Evolutionary conservation across 2,888 invertebrate genomes (phyloP).

Genomic region (Suillia variegata): DNA sequence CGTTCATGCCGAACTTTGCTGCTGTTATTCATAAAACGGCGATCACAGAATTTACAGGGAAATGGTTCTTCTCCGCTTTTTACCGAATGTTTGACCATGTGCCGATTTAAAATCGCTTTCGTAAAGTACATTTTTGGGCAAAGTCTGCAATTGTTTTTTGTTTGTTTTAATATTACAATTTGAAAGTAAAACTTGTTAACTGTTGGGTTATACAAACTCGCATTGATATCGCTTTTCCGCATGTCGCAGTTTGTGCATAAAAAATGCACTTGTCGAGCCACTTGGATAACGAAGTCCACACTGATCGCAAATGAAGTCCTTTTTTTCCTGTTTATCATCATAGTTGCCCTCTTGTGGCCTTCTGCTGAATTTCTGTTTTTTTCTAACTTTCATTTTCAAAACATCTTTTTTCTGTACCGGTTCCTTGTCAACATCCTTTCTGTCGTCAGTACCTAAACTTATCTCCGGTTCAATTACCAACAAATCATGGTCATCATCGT

Average conservation of each 20-base stretch:
- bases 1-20: slow-evolving; percentile 36
- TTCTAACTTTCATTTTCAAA: too few species aligned
- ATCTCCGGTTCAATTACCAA: too few species aligned
- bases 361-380: neutral
- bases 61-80: slow-evolving; percentile 37
- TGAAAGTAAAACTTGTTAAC: too few species aligned
- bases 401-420: too few species aligned
- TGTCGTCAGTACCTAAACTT: too few species aligned
- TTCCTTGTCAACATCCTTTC: too few species aligned
- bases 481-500: too few species aligned
- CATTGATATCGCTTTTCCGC: slow-evolving; percentile 40
- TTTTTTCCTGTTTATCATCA: neutral
- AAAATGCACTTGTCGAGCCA: slow-evolving; percentile 33
- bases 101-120: slow-evolving; percentile 33
- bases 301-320: slow-evolving; percentile 35
- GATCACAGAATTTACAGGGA: slow-evolving; percentile 33
- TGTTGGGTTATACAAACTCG: slow-evolving; percentile 31
- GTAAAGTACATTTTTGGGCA: slow-evolving; percentile 37
- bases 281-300: slow-evolving; percentile 36
- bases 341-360: neutral
- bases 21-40: slow-evolving; percentile 35
- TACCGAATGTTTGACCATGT: slow-evolving; percentile 37
- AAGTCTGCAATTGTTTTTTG: too few species aligned
- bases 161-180: too few species aligned
- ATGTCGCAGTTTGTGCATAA: slow-evolving; percentile 33